Conservation (phyloP, 1,140 invertebrate species). For the Diabrotica virgifera region DNA sequence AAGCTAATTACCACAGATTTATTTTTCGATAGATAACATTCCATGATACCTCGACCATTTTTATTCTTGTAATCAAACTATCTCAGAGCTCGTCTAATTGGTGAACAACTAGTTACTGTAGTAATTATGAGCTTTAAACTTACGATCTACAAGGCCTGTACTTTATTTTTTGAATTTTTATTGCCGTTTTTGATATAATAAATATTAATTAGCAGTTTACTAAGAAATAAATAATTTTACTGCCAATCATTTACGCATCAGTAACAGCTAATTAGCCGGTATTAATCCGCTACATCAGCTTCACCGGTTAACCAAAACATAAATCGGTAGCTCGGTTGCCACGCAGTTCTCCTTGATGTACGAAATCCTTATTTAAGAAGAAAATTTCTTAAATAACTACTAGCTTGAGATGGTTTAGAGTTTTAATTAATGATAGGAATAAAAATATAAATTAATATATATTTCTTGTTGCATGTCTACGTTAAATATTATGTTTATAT, state of each 20-base stretch:
- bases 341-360: too few relatives aligned
- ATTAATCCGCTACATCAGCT: neutral
- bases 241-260: slow-evolving; percentile 35
- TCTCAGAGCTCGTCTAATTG: slow-evolving; percentile 5
- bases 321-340: too few relatives aligned
- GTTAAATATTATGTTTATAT: too few relatives aligned
- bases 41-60: neutral
- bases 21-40: slow-evolving; percentile 10
- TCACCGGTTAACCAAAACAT: too few relatives aligned
- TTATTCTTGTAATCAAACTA: slow-evolving; percentile 3
- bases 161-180: slow-evolving; percentile 4
- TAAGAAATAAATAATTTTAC: slow-evolving; percentile 16
- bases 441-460: too few relatives aligned
- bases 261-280: slow-evolving; percentile 30
- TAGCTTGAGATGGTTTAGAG: too few relatives aligned
- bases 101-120: slow-evolving; percentile 10
- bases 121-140: slow-evolving; percentile 7
- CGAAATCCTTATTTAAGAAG: too few relatives aligned
- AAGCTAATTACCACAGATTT: neutral
- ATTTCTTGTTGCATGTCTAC: too few relatives aligned
- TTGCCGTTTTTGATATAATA: slow-evolving; percentile 15
- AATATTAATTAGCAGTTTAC: slow-evolving; percentile 15
- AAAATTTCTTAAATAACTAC: too few relatives aligned
- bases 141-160: neutral
- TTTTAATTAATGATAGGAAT: too few relatives aligned